Evolutionary conservation across 2,113 vertebrate species (phyloP), one percentile per base, ranked within the genome.

Genomic region (Coregonus clupeaformis): DNA sequence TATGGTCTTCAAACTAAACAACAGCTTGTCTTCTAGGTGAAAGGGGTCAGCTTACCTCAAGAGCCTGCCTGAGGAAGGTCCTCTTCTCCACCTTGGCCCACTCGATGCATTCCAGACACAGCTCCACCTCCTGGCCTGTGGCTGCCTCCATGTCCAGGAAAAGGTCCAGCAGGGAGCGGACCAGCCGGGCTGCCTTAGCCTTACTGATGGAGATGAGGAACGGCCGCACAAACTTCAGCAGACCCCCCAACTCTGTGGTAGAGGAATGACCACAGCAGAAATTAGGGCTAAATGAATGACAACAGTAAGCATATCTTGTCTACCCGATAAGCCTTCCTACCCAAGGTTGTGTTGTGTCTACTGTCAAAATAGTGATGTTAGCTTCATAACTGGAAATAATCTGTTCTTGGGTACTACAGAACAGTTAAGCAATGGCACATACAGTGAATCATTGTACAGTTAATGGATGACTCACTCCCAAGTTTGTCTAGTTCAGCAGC

Each of bases 131-230:
- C 89, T 99, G 97, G 24, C 98, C 98, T 0, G 98, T 99, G 0
- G 97, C 98, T 71, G 98, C 98, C 90, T 99, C 98, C 98, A 99
- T 99, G 83, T 99, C 97, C 29, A 99, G 94, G 81, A 99, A 98
- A 1, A 99, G 92, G 89, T 99, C 97, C 29, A 99, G 94, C 83
- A 99, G 93, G 6, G 95, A 98, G 5, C 98, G 95, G 42, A 99
- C 98, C 47, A 99, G 89, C 6, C 96, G 94, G 14, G 98, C 98
- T 1, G 98, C 98, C 90, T 99, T 99, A 9, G 92, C 92, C 84
- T 94, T 94, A 78, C 93, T 94, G 87, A 99, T 98, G 80, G 97
- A 97, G 87, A 98, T 99, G 88, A 99, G 86, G 91, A 99, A 99
- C 82, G 98, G 98, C 72, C 97, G 91, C 1, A 99, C 96, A 30